These are phyloP conservation scores for Gobio occitaniae DNA, from an alignment of 2,797 vertebrate genomes.

Conservation along the genomic window DNA sequence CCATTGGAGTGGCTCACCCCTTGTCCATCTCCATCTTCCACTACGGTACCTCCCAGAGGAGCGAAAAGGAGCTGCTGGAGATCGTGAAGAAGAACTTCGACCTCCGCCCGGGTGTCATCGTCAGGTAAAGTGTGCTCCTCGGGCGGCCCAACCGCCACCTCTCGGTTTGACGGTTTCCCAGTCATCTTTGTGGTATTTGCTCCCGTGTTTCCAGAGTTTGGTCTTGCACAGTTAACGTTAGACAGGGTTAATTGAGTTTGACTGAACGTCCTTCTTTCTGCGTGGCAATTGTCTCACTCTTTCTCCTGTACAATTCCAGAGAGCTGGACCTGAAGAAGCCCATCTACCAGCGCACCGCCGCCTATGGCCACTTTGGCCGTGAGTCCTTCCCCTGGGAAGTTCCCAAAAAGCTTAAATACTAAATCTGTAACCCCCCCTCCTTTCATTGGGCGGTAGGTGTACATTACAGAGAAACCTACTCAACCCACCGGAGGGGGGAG, in stretches of 20 bases:
- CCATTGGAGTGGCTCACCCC: conserved; percentile 92
- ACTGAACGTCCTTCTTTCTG: conserved; percentile 12
- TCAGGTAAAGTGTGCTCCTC: conserved; percentile 83
- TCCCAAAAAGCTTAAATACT: conserved; percentile 91
- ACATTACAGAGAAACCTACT: conserved; percentile 85
- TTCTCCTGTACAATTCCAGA: conserved; percentile 83
- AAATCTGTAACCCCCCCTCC: conserved; percentile 74
- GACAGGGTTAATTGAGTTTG: conserved; percentile 12
- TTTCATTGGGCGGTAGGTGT: conserved; percentile 77
- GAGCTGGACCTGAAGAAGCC: conserved; percentile 96
- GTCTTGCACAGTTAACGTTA: conserved; percentile 5
- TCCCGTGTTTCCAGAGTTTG: background rate
- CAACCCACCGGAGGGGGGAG: conserved; percentile 73
- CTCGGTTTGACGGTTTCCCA: conserved; percentile 20
- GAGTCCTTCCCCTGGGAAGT: conserved; percentile 93
- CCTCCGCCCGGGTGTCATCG: conserved; percentile 94
- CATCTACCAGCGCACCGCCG: conserved; percentile 94
- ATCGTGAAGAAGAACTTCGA: conserved; percentile 96
- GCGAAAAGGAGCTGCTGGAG: conserved; percentile 89
- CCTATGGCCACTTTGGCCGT: conserved; percentile 96
- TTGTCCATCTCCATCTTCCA: conserved; percentile 96
- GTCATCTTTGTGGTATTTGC: background rate
- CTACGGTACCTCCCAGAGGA: conserved; percentile 93
- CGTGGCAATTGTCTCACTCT: conserved; percentile 29
- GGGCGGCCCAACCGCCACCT: conserved; percentile 8